phyloP scores from a whole-genome alignment of 2,113 vertebrate genomes.

The Herpetotheres cachinnans region DNA sequence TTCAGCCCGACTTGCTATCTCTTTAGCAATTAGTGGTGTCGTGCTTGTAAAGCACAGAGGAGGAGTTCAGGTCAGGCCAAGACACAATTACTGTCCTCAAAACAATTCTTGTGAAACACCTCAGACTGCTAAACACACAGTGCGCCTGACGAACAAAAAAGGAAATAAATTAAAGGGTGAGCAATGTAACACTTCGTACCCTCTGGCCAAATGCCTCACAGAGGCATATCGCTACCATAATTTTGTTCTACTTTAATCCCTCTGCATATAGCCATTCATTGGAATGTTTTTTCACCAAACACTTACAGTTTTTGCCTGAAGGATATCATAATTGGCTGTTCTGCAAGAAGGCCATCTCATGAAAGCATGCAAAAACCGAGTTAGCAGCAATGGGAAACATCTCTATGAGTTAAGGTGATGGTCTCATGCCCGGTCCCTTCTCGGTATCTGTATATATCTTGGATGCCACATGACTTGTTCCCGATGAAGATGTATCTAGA shows the following conservation, averaged over 20 bases:
- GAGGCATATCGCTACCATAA: background rate
- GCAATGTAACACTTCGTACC: rapidly evolving
- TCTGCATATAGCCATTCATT: background rate
- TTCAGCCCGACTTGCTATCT: slow-evolving; percentile 9
- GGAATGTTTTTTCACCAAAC: background rate
- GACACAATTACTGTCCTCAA: background rate
- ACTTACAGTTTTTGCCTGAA: background rate
- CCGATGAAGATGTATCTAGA: background rate
- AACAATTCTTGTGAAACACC: background rate
- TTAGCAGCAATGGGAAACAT: background rate
- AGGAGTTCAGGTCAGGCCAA: background rate
- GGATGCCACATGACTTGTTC: background rate
- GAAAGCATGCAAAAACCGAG: background rate
- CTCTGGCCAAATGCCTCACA: background rate
- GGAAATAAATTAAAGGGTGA: background rate
- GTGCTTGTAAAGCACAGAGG: background rate
- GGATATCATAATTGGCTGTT: background rate
- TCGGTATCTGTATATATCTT: background rate
- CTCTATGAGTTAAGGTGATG: background rate
- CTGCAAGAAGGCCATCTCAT: background rate
- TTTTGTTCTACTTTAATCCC: background rate
- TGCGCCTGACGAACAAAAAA: background rate
- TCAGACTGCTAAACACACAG: background rate
- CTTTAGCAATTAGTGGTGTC: background rate
- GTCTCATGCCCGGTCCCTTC: background rate